Evolutionary conservation across 92 coral and sea anemone species (phyloP), one percentile per base, ranked within the genome.

Genomic region (Isaurus tuberculatus): DNA sequence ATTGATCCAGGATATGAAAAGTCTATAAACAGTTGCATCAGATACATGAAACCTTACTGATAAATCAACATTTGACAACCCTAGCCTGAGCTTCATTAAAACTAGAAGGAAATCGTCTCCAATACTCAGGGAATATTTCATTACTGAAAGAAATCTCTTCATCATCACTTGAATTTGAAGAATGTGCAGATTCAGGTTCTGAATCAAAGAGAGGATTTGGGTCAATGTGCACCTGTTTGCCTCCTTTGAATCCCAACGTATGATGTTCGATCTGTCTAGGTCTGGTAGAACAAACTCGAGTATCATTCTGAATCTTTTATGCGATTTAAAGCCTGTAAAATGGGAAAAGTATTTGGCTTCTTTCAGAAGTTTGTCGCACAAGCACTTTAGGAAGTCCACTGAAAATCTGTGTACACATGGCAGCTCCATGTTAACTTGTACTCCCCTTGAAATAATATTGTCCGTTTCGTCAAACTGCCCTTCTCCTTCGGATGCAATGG

Each of bases 221-320:
- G 40, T 86, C 86, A 55, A 86, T 66, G 37, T n/a, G 64, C 64
- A 31, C 2, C 65, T 17, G 23, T 65, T 71, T 86, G 82, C 42
- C 29, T 70, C 81, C 70, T 70, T 72, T 4, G 46, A 4, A 9
- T 85, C 75, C 90, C 81, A 86, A 80, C 25, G 53, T 61, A 86
- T 48, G 46, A 34, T 79, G 65, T 33, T 8, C 80, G 82, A 57
- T 73, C 68, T 33, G 73, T 72, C 37, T 13, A 70, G 29, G 72
- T 86, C 43, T 57, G 90, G 83, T 36, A 86, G 75, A 87, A 81
- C 32, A 83, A 88, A 87, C 67, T 83, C 85, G 28, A 88, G 88
- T 34, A 83, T 81, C 81, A 70, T 83, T 48, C 44, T 33, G 78
- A 88, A 83, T 40, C 75, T 65, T 58, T 88, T 80, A 83, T 81